Evolutionary conservation across 2,888 invertebrate species (phyloP), one percentile per base, ranked within the genome.

Genomic region (Acleris laterana): DNA sequence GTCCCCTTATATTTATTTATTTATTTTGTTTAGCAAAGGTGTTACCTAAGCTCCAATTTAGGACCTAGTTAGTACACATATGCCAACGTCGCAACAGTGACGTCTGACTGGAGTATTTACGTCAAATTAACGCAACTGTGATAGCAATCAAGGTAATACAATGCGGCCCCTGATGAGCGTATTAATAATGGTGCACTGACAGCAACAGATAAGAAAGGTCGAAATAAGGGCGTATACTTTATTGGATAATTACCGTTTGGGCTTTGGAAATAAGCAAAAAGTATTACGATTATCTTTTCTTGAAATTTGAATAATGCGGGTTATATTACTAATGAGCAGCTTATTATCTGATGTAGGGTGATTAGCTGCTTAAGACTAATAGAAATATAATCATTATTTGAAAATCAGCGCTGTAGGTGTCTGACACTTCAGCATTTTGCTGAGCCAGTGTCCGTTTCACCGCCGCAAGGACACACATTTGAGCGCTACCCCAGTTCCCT

Each of bases 171-270:
- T 62, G 63, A 68, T 68, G 67, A 62, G 56, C 60, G 74, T 75
- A 79, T 81, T 81, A 82, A 79, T 79, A 82, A 75, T 72, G 70
- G 63, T 62, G 69, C 70, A 76, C 82, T 80, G 80, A 75, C 76
- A 74, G 72, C 62, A 55, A 63, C 66, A 78, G 82, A 82, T 82
- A 82, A 81, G 78, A 71, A 73, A 71, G 75, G 69, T 70, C 66
- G 69, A 75, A 77, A 77, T 77, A 74, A 76, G 71, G 72, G 71
- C 70, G 70, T 72, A 76, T 74, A 73, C 72, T 73, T 76, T 75
- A 77, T 76, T 71, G 76, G 73, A 68, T 75, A 75, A 77, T 79
- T 74, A 78, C 74, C 76, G 71, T 76, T 73, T 72, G 70, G 70
- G 70, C 68, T 68, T 69, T 51, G 71, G 73, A 70, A 77, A 74